Evolutionary conservation across 2,888 invertebrate genomes (phyloP), one percentile per base, ranked within the genome.

Genomic region (Disparrhopalites patrizii): DNA sequence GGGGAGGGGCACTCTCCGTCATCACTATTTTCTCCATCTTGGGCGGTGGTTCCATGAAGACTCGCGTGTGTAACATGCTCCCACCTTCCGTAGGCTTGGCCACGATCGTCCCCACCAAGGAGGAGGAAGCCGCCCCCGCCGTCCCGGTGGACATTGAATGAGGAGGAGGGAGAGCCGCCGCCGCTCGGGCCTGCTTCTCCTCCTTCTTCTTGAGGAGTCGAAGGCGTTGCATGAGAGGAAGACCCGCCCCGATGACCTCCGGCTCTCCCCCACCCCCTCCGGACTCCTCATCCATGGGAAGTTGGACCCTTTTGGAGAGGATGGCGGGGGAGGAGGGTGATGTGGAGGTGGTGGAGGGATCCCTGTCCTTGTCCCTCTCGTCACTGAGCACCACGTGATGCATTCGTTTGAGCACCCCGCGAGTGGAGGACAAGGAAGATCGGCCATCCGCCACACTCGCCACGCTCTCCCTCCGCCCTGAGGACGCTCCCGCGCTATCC

Each of bases 161-260:
- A 61, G 31, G 43, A 10, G 27, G 47, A 27, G 15, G 27, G 28
- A 27, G 28, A 27, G 7, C 52, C 18, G 18, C n/a, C 3, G n/a
- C 28, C n/a, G 38, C 43, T 43, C 20, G 18, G 5, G 30, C 30
- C 64, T 82, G 82, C 25, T 79, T 79, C 75, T 87, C 88, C 81
- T 92, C 91, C 79, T 91, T 91, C 78, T 93, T 91, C 79, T 91
- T 91, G 0, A 93, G 83, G 50, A 92, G 81, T 76, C 90, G 87
- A 58, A 93, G 80, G 65, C 92, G 40, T 57, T 90, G 86, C 8
- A 93, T 80, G 28, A 93, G 80, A 0, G 92, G 93, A 62, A 92
- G 80, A 0, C 93, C 93, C 3, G 91, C 92, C 43, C 92, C 92
- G 68, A 92, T 84, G 0, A 90, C 89, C 69, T 75, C 73, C 55